Base-by-base conservation (phyloP, 2,797 vertebrate genomes). In the Fratercula arctica region DNA sequence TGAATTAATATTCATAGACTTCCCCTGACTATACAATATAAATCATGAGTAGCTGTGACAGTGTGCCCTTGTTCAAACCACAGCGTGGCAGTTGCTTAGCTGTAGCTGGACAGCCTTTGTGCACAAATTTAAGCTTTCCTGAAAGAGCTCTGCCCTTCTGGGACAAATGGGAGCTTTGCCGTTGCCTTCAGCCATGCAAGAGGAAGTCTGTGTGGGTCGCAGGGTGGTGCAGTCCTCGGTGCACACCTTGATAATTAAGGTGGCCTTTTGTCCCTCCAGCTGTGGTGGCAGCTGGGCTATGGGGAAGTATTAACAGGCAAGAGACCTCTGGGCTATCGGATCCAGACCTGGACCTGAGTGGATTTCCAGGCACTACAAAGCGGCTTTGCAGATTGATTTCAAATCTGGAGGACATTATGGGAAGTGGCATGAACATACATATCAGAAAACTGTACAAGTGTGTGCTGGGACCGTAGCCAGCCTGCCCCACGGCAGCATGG, bases 351-450 rank as follows among this genome's bases (percentile, higher is more conserved):
- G 39, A n/a, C 9, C 28, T 2, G 2, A 41, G 37, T 0, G 0
- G 19, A 50, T 35, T 31, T 16, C 33, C 41, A 59, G 54, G 33
- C 23, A 10, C 8, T 4, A 2, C 21, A 33, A 26, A 46, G 41
- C 8, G 51, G 26, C 51, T 77, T 17, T 69, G 35, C 28, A 81
- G 69, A 0, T 37, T 33, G 54, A 3, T 3, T 43, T 48, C 11
- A 48, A 9, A 1, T 3, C 48, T 24, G 74, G 6, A 28, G 64
- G 53, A 13, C 4, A 0, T 2, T 4, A 4, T 18, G 63, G 16
- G 8, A 19, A 72, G 56, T 15, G 18, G 29, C 29, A 39, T 3
- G 45, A 13, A 15, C 9, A 1, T 4, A 10, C 0, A 0, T 1
- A 4, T 2, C 29, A 7, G 53, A 56, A 16, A 59, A 11, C 9